Evolutionary conservation across 2,888 invertebrate genomes (phyloP).

Genomic region (Julus scandinavius): DNA sequence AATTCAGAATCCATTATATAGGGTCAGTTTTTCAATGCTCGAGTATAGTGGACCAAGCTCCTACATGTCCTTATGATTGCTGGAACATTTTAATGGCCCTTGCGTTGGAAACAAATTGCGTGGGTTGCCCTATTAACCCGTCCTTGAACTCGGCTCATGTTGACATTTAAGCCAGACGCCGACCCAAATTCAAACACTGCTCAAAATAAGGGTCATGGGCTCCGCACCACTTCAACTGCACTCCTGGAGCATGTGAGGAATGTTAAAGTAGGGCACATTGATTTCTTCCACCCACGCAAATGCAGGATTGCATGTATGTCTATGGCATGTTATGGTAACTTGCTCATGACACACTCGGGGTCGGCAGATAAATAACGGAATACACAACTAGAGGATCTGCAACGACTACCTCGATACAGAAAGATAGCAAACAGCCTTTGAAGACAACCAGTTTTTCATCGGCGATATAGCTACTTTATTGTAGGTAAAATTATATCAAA

Average conservation of each 20-base stretch:
- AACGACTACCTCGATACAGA: no score
- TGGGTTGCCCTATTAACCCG: background rate
- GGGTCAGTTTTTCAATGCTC: no score
- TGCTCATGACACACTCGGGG: background rate
- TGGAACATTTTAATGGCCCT: background rate
- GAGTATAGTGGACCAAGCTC: no score
- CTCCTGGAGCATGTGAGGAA: constrained; percentile 48
- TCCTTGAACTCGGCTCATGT: background rate
- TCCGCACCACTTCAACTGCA: background rate
- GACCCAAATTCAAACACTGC: constrained; percentile 47
- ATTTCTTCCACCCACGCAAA: constrained; percentile 54
- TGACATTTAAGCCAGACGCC: constrained; percentile 42
- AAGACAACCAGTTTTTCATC: no score
- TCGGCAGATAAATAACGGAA: background rate
- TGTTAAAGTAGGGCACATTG: constrained; percentile 52
- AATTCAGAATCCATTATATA: no score
- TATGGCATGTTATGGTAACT: constrained; percentile 37
- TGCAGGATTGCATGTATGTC: background rate
- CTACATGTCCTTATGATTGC: background rate
- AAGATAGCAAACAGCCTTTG: no score
- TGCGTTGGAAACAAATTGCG: background rate
- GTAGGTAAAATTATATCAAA: no score
- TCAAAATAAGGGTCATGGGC: constrained; percentile 54
- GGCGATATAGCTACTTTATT: no score
- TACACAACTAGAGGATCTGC: background rate